Conservation (phyloP, 2,888 invertebrate species). For the Pristionchus mayeri region DNA sequence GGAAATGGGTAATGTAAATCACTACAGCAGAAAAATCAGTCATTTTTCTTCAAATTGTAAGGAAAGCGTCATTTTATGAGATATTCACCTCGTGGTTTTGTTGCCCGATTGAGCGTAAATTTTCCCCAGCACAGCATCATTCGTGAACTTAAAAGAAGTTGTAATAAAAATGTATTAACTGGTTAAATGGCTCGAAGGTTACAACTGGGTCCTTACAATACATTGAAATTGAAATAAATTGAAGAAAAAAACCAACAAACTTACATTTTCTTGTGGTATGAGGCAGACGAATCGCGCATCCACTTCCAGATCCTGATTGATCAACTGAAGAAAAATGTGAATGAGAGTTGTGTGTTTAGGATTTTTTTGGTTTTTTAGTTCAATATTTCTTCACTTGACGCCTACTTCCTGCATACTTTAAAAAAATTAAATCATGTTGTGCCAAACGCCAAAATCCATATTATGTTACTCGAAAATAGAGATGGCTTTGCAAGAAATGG, state of each 20-base stretch:
- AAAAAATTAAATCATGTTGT: not conserved
- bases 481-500: no score
- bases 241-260: not conserved
- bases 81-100: not conserved
- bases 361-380: no score
- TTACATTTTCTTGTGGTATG: not conserved
- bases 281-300: not conserved
- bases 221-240: not conserved
- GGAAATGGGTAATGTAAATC: not conserved
- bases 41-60: not conserved
- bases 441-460: no score
- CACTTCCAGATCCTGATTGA: not conserved
- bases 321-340: not conserved
- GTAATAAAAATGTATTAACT: no score
- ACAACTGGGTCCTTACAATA: no score
- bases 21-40: not conserved
- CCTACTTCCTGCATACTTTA: no score
- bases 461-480: no score
- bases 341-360: no score
- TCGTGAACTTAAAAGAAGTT: not conserved
- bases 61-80: no score
- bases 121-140: no score
- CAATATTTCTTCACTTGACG: no score
- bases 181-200: no score
- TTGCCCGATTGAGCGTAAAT: not conserved